Evolutionary conservation across 2,797 vertebrate species (phyloP), one percentile per base, ranked within the genome.

Genomic region (Knipowitschia caucasica): DNA sequence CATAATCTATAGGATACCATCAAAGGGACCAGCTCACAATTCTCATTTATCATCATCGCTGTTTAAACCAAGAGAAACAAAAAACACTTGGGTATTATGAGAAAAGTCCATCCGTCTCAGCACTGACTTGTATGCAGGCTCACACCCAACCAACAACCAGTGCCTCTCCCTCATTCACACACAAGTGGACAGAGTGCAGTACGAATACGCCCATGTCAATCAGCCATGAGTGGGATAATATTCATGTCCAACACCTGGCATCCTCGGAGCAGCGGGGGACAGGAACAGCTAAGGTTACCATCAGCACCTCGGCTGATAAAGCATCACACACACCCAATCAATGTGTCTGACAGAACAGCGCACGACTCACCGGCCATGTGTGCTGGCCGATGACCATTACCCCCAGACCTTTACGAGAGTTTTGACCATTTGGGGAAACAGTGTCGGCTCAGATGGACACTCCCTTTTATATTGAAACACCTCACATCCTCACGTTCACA

Each of bases 211-310:
- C 42, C 53, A 44, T 63, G 66, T 70, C 66, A 70, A 35, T 73
- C 75, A 67, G 60, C 44, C 45, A 42, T 2, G 58, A 76, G 49
- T 46, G 69, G 68, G 77, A 80, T 81, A 75, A 80, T 73, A 65
- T 77, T 77, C 70, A 77, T 80, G 78, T 69, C 67, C 74, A 85
- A 72, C 80, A 84, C 73, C 78, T 88, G 82, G 79, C 80, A 86
- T 86, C 85, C 64, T 45, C 59, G 70, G 52, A 61, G 59, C 58
- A 75, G 67, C 77, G 59, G 64, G 38, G 78, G 84, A 64, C 71
- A 78, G 77, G 74, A 86, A 83, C 58, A 55, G 72, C 77, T 83
- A 76, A 71, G 60, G 71, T 86, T 84, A 75, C 78, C 50, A 29
- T 21, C 36, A 39, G 3, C 18, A 39, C 44, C 58, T n/a, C n/a